phyloP scores from a whole-genome alignment of 2,113 vertebrate species.

The Camarhynchus parvulus region DNA sequence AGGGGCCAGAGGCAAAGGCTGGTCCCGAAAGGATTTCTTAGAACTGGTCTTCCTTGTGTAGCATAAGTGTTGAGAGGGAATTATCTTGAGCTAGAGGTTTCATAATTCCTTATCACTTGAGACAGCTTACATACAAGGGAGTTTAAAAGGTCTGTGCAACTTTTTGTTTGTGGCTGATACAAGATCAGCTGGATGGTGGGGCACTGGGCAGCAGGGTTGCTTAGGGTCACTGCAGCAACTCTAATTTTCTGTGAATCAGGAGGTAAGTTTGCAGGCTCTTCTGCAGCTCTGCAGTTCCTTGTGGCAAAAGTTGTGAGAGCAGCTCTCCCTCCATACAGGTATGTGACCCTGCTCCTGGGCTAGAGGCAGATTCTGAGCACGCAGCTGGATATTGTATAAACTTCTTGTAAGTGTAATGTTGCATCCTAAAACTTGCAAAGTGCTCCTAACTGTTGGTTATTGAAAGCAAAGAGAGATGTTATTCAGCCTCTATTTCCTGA shows the following conservation, averaged over 20 bases:
- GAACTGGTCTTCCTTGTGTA: background rate
- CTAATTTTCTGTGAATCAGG: conserved; percentile 37
- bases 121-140: background rate
- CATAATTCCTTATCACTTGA: background rate
- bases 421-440: background rate
- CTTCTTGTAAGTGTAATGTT: background rate
- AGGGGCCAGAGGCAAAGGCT: background rate
- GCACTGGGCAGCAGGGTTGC: conserved; percentile 18
- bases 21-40: background rate
- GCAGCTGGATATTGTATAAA: rapidly evolving
- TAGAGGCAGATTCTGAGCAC: background rate
- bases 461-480: background rate
- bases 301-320: background rate
- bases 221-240: conserved; percentile 48
- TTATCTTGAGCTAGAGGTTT: background rate
- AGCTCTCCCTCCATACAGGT: background rate
- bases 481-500: background rate
- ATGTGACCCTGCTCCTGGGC: background rate
- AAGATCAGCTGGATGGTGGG: background rate
- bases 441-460: background rate
- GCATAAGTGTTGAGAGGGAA: background rate
- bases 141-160: background rate
- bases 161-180: background rate
- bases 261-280: background rate
- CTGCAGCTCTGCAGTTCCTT: background rate